Evolutionary conservation across 2,888 invertebrate genomes (phyloP), one percentile per base, ranked within the genome.

Genomic region (Lepidocyrtinus sp.): DNA sequence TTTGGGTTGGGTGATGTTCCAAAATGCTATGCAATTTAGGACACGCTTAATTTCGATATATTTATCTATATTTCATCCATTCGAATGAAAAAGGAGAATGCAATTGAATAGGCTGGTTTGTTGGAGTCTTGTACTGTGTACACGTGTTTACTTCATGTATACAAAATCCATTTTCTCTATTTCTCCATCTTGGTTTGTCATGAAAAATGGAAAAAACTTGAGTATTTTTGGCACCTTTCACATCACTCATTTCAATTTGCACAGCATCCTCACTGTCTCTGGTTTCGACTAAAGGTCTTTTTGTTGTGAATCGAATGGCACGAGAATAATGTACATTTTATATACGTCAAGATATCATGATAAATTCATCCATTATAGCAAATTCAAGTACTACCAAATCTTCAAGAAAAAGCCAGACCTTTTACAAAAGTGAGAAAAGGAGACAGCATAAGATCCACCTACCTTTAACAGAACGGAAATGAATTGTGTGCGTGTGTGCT

Each of bases 331-430:
- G n/a, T n/a, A n/a, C n/a, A n/a, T n/a, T n/a, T n/a, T n/a, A n/a
- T n/a, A 12, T 73, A 27, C 63, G 73, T 64, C 73, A 65, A 21
- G 26, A 26, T 25, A 21, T 9, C 55, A 27, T 21, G 55, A 73
- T 64, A 73, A 73, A 73, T 64, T 64, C 73, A 73, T 73, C 64
- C 64, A 73, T 64, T 64, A 63, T 25, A 25, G 63, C 12, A 12
- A 12, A 36, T 36, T 36, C 36, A 36, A 36, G 36, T 36, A 36
- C 36, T 7, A 36, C 36, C 36, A 36, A 7, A 36, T 36, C 12
- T 36, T 36, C 36, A 36, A 36, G 36, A 36, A 36, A 36, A 36
- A 5, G 36, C 36, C 36, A 36, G 36, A 36, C 36, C 36, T 36
- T 36, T 36, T 12, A 36, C 22, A 25, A 22, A 63, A 62, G 62